Conservation (phyloP, 2,888 invertebrate genomes). For the Zygogramma bicolorata region DNA sequence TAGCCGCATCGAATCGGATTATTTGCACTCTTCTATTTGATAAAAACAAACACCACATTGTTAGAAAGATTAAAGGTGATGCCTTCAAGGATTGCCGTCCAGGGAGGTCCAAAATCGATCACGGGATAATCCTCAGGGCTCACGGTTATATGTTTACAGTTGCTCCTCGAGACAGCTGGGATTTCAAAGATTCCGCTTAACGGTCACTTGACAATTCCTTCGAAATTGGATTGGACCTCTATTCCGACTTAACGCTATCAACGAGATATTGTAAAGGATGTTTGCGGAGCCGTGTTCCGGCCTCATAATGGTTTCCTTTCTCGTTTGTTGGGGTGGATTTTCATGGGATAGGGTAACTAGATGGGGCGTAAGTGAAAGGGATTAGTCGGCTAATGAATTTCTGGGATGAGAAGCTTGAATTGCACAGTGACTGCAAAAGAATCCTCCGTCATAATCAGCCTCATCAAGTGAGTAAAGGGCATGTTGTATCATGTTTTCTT, state of each 20-base stretch:
- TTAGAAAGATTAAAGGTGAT: conserved; percentile 48
- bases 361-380: conserved; percentile 4
- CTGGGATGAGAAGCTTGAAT: too few relatives aligned
- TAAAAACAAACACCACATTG: conserved; percentile 38
- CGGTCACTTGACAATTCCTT: conserved; percentile 65
- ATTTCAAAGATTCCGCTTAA: conserved; percentile 64
- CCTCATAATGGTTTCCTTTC: conserved; percentile 17
- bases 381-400: too few relatives aligned
- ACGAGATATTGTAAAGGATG: conserved; percentile 39
- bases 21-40: conserved; percentile 16
- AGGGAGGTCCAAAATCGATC: conserved; percentile 61
- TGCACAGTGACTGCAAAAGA: too few relatives aligned
- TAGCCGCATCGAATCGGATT: neutral
- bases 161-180: conserved; percentile 61
- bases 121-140: conserved; percentile 62
- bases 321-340: neutral
- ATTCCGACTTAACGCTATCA: conserved; percentile 48
- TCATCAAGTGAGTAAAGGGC: too few relatives aligned
- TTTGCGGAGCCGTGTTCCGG: conserved; percentile 10
- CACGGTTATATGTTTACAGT: conserved; percentile 64
- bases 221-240: conserved; percentile 62
- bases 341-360: neutral
- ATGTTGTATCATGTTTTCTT: too few relatives aligned
- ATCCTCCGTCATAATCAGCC: too few relatives aligned
- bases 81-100: conserved; percentile 53